A percentile compares a stretch with the other conserved stretches of the same genome.
phyloP scores from a whole-genome alignment of 2,888 invertebrate species.

The Euproctis similis region DNA sequence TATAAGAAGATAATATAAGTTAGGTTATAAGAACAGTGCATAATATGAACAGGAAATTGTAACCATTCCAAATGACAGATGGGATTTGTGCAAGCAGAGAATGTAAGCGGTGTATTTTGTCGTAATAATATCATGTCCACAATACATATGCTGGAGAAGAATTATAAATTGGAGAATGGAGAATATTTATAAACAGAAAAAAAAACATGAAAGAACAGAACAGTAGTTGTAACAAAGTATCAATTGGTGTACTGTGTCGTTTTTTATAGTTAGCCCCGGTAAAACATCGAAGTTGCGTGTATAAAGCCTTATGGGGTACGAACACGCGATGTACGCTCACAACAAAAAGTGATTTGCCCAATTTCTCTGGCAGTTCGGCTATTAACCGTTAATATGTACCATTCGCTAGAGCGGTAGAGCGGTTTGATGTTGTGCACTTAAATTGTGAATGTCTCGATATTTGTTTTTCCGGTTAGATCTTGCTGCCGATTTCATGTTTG shows the following conservation, averaged over 20 bases:
- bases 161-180: conserved; percentile 3
- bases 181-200: conserved; percentile 34
- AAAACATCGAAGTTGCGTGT: conserved; percentile 67
- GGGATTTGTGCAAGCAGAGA: no score
- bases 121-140: no score
- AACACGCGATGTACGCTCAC: conserved; percentile 57
- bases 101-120: no score
- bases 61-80: background rate
- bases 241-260: conserved; percentile 60
- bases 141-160: background rate
- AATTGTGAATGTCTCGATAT: no score
- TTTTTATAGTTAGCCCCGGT: conserved; percentile 63
- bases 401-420: conserved; percentile 15
- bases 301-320: conserved; percentile 49
- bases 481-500: no score
- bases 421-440: no score
- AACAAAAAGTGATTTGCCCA: conserved; percentile 47
- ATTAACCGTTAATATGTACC: conserved; percentile 33
- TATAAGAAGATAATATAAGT: no score
- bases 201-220: conserved; percentile 23
- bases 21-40: no score
- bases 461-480: no score
- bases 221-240: conserved; percentile 66
- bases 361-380: conserved; percentile 34
- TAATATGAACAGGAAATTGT: background rate